These are phyloP conservation scores for Arizona elegans DNA, from an alignment of 2,113 vertebrate species.

Conservation along the genomic window DNA sequence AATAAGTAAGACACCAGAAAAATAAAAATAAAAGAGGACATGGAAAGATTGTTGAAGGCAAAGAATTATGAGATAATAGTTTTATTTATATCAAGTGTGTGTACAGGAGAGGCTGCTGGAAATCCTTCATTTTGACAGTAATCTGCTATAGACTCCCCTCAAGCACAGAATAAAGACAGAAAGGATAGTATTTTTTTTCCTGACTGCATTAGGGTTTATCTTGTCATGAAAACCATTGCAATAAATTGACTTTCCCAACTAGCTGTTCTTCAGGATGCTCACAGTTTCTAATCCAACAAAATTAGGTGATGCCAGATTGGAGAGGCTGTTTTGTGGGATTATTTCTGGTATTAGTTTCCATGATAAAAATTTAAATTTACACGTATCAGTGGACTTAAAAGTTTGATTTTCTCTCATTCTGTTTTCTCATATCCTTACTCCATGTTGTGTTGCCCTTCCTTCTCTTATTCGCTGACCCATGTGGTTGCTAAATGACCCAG, in stretches of 20 bases:
- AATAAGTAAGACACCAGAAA: slow-evolving; percentile 5
- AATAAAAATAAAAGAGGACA: slow-evolving; percentile 5
- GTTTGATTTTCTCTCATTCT: not conserved
- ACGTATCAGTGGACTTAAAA: not conserved
- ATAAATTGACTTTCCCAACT: not conserved
- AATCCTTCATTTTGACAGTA: slow-evolving; percentile 22
- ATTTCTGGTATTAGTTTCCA: not conserved
- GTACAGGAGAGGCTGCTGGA: not conserved
- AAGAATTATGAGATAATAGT: slow-evolving; percentile 17
- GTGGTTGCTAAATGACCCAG: not conserved
- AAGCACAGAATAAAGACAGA: slow-evolving; percentile 25
- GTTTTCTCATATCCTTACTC: not conserved
- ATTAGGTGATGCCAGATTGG: not conserved
- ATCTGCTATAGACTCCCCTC: slow-evolving; percentile 9
- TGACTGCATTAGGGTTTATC: not conserved
- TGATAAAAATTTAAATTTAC: not conserved
- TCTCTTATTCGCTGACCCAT: not conserved
- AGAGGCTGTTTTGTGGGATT: not conserved
- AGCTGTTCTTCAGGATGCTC: not conserved
- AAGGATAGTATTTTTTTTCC: not conserved
- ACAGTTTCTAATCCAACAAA: slow-evolving; percentile 8
- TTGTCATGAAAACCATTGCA: not conserved
- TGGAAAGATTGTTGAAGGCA: slow-evolving; percentile 1
- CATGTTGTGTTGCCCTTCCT: not conserved
- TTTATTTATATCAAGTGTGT: slow-evolving; percentile 10